These are phyloP conservation scores for Motacilla alba DNA, from an alignment of 2,113 vertebrate species.

Conservation along the genomic window DNA sequence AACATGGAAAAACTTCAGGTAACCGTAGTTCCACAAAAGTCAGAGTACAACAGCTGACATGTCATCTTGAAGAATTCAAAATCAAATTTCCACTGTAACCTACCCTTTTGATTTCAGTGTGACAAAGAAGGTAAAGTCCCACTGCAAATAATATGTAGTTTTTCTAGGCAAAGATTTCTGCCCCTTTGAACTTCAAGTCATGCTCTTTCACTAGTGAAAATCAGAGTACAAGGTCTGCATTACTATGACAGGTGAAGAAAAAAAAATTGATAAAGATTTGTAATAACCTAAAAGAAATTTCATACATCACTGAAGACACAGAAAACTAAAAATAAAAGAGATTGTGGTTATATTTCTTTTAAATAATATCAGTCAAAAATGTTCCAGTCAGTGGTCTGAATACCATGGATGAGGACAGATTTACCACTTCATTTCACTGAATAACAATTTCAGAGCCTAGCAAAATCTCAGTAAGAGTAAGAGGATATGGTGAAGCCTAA, in stretches of 20 bases:
- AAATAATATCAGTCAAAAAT: conserved; percentile 56
- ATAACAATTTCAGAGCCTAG: conserved; percentile 55
- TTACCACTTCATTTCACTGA: conserved; percentile 70
- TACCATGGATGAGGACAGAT: conserved; percentile 52
- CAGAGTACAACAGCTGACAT: not conserved
- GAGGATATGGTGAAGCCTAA: conserved; percentile 26
- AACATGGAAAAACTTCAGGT: not conserved
- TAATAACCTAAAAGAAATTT: conserved; percentile 66
- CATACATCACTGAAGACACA: conserved; percentile 63
- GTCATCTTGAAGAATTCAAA: not conserved
- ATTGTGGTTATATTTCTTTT: conserved; percentile 49
- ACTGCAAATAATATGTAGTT: not conserved
- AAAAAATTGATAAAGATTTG: conserved; percentile 41
- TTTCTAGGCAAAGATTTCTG: not conserved
- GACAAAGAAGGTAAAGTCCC: not conserved
- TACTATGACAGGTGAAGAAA: conserved; percentile 7
- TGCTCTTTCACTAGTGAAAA: conserved; percentile 7
- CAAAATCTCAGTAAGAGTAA: conserved; percentile 35
- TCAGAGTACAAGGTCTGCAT: not conserved
- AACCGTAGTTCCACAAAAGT: not conserved
- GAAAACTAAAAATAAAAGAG: conserved; percentile 54
- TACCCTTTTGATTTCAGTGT: not conserved
- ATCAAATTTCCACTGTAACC: not conserved
- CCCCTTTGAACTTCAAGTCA: not conserved
- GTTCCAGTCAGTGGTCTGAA: conserved; percentile 51